Evolutionary conservation across 2,797 vertebrate species (phyloP).

Genomic region (Gymnodraco acuticeps): DNA sequence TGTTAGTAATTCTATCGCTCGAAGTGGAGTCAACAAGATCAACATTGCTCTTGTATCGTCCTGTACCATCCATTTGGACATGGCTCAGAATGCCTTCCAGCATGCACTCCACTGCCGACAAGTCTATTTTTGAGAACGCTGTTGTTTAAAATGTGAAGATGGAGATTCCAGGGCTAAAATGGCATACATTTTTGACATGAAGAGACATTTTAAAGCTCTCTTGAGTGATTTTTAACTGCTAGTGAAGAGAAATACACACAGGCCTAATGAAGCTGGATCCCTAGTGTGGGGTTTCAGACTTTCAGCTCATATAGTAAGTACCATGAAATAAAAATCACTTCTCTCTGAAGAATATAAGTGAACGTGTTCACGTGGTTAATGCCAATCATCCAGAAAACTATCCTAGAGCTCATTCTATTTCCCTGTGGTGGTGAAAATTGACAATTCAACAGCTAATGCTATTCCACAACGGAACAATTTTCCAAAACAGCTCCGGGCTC

Average conservation of each 20-base stretch:
- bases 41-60: background rate
- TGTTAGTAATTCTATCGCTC: no score
- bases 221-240: background rate
- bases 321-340: background rate
- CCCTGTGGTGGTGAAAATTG: slow-evolving; percentile 29
- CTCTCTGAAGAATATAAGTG: slow-evolving; percentile 19
- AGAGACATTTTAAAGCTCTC: background rate
- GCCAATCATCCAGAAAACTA: slow-evolving; percentile 20
- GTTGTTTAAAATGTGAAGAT: background rate
- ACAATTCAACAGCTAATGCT: slow-evolving; percentile 45
- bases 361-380: slow-evolving; percentile 22
- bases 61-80: slow-evolving; percentile 8
- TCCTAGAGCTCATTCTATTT: slow-evolving; percentile 24
- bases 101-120: slow-evolving; percentile 4
- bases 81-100: background rate
- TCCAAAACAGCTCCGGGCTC: slow-evolving; percentile 44
- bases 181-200: background rate
- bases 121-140: background rate
- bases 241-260: background rate
- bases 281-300: background rate
- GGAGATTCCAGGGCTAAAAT: background rate
- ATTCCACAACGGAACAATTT: slow-evolving; percentile 27
- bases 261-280: rapidly evolving
- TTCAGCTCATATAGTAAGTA: background rate
- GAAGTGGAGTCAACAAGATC: background rate